These are phyloP conservation scores for Salvelinus namaycush DNA, from an alignment of 2,113 vertebrate species.

Conservation along the genomic window DNA sequence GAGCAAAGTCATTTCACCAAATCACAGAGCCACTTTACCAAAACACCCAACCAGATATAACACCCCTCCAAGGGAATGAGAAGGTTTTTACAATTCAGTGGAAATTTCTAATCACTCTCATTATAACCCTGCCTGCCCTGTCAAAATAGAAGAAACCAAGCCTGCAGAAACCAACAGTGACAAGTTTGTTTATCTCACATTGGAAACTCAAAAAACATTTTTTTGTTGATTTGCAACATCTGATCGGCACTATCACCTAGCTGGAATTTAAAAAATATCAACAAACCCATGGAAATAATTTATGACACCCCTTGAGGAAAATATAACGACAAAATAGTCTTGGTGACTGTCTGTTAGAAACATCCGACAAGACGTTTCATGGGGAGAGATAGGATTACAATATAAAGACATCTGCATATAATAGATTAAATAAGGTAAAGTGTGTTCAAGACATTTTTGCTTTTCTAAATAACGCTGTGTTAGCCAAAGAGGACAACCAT, in stretches of 20 bases:
- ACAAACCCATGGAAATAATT: conserved; percentile 55
- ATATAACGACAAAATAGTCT: conserved; percentile 54
- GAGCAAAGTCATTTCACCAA: conserved; percentile 48
- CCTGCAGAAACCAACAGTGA: conserved; percentile 32
- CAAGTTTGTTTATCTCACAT: conserved; percentile 43
- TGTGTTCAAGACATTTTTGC: conserved; percentile 75
- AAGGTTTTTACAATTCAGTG: conserved; percentile 45
- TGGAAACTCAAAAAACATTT: conserved; percentile 40
- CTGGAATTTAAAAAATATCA: conserved; percentile 61
- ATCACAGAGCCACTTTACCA: conserved; percentile 39
- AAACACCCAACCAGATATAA: conserved; percentile 11
- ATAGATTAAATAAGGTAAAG: conserved; percentile 73
- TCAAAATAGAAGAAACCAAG: conserved; percentile 53
- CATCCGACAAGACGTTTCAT: conserved; percentile 48
- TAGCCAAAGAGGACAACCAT: conserved; percentile 82
- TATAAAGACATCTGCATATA: conserved; percentile 68
- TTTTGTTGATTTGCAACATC: conserved; percentile 56
- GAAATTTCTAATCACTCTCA: conserved; percentile 10
- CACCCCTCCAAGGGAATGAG: conserved; percentile 18
- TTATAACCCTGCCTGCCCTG: conserved; percentile 42
- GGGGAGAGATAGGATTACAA: conserved; percentile 72
- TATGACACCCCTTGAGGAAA: conserved; percentile 59
- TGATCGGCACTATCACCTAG: conserved; percentile 58
- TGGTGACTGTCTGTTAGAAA: conserved; percentile 50
- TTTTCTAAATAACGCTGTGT: conserved; percentile 83